Evolutionary conservation across 2,888 invertebrate genomes (phyloP), one percentile per base, ranked within the genome.

Genomic region (Aporophyla lueneburgensis): DNA sequence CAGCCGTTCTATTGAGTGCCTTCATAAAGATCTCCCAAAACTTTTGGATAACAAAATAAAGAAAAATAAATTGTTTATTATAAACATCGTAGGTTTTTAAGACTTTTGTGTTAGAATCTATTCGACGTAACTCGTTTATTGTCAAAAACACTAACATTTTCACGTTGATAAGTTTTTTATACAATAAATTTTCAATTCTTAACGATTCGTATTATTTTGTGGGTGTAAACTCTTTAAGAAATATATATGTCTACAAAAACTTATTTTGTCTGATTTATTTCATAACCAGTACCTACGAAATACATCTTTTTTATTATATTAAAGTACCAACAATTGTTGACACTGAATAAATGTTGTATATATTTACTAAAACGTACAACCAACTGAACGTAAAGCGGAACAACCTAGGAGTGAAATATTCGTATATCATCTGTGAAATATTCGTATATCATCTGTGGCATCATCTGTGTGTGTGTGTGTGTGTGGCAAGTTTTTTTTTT

Each of bases 1-100:
- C 93, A 90, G 81, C 87, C 33, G 71, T 76, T 83, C 84, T 89
- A 89, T 87, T 89, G 87, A 89, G 89, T 93, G 95, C 93, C 95
- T 94, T 84, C 92, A 83, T 88, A 92, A 93, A 91, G 96, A 96
- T 96, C 96, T 96, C 96, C 91, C 92, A 91, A 92, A 89, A 89
- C 89, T 92, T 94, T 96, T 94, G 94, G 94, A 92, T 93, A 88
- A 89, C 86, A 88, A 85, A 88, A 85, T 80, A 80, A 89, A 90
- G 87, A 86, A 88, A 88, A 88, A 88, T 88, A 88, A 80, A 88
- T 83, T 87, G 87, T 89, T 89, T 91, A 90, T 90, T 89, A 89
- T 92, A 92, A 90, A 93, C 91, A 92, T 93, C 92, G 86, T 91
- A 91, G 91, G 88, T 86, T 91, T 92, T 91, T 92, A 90, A 91